A percentile compares a stretch with the other conserved stretches of the same genome.
Conservation (phyloP, 2,113 vertebrate species). For the Oxygymnocypris stewartii region DNA sequence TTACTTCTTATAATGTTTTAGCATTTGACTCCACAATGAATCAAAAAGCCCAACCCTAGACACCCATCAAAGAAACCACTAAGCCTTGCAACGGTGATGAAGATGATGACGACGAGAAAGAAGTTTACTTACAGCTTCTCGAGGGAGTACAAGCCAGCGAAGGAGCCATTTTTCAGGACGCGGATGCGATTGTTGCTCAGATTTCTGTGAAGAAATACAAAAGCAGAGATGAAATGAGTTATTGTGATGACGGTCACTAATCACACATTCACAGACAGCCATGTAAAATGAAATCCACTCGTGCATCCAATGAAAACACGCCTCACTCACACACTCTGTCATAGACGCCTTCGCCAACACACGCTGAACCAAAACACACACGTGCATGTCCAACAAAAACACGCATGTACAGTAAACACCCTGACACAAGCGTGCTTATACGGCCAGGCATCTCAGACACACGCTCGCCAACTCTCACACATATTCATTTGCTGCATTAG, state of each 20-base stretch:
- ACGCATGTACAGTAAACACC: slow-evolving; percentile 49
- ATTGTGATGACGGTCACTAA: not conserved
- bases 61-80: slow-evolving; percentile 37
- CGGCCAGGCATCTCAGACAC: slow-evolving; percentile 1
- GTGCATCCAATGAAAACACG: slow-evolving; percentile 25
- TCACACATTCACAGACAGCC: slow-evolving; percentile 10
- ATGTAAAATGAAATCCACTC: slow-evolving; percentile 8
- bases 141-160: slow-evolving; percentile 83
- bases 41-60: not conserved
- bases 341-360: slow-evolving; percentile 26
- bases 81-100: not conserved
- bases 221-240: not conserved
- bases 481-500: slow-evolving; percentile 6
- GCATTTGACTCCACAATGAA: not conserved
- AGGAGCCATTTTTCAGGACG: slow-evolving; percentile 86
- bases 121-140: slow-evolving; percentile 91
- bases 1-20: not conserved
- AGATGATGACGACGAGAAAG: slow-evolving; percentile 13
- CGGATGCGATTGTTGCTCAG: slow-evolving; percentile 94
- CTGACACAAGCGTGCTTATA: slow-evolving; percentile 34
- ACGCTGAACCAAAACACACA: slow-evolving; percentile 48
- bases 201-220: slow-evolving; percentile 75
- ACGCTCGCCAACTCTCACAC: slow-evolving; percentile 31
- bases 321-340: slow-evolving; percentile 31
- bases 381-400: slow-evolving; percentile 46